Conservation (phyloP, 1,140 invertebrate genomes). For the Capitella teleta region DNA sequence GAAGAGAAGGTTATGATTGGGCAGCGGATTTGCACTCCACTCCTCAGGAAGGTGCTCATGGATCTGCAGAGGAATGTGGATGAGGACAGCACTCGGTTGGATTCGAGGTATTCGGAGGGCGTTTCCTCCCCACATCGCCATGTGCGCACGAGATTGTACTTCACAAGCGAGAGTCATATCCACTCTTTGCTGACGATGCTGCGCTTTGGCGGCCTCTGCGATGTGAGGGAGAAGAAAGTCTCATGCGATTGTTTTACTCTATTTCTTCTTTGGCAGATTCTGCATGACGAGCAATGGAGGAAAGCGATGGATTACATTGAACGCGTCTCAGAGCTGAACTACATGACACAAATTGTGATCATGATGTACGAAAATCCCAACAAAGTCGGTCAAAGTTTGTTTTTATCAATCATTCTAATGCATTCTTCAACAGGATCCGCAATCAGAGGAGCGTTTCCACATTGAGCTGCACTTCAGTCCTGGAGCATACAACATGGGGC, state of each 20-base stretch:
- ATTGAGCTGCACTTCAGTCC: conserved; percentile 96
- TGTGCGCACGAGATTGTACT: conserved; percentile 92
- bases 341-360: conserved; percentile 97
- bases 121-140: conserved; percentile 95
- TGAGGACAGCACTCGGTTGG: conserved; percentile 64
- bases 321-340: conserved; percentile 95
- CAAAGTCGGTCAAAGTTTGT: too few relatives aligned
- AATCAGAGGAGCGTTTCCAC: conserved; percentile 63
- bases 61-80: conserved; percentile 76
- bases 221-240: conserved; percentile 47
- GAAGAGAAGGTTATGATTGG: conserved; percentile 94
- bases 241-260: neutral
- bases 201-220: conserved; percentile 80
- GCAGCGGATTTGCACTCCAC: conserved; percentile 91
- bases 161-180: conserved; percentile 98
- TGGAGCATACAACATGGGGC: conserved; percentile 45
- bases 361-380: conserved; percentile 99
- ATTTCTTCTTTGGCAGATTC: conserved; percentile 46
- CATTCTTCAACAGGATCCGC: conserved; percentile 25
- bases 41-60: conserved; percentile 89
- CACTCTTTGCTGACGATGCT: conserved; percentile 94
- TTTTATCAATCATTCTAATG: neutral
- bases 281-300: conserved; percentile 86
- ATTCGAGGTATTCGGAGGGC: conserved; percentile 94
- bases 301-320: conserved; percentile 96